phyloP scores from a whole-genome alignment of 2,888 invertebrate species.

The Xanthia icteritia region DNA sequence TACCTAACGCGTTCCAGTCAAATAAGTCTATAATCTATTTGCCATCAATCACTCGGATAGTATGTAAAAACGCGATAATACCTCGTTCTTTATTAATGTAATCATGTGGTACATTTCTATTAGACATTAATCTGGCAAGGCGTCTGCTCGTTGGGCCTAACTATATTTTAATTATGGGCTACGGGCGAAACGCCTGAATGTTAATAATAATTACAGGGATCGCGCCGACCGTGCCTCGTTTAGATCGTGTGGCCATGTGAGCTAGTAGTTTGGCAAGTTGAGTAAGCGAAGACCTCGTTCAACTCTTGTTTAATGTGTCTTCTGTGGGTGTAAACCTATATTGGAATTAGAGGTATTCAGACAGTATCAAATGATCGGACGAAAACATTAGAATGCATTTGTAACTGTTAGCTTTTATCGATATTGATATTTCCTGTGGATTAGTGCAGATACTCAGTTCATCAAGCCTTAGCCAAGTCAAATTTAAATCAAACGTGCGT shows the following conservation, averaged over 20 bases:
- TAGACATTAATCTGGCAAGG: conserved; percentile 86
- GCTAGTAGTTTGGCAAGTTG: conserved; percentile 50
- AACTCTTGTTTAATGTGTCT: neutral
- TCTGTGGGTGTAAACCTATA: no score
- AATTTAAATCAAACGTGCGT: neutral
- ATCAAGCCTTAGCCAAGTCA: neutral
- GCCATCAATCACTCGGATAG: conserved; percentile 78
- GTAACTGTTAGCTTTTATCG: neutral
- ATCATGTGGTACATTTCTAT: conserved; percentile 88
- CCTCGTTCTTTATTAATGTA: conserved; percentile 77
- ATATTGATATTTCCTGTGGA: neutral
- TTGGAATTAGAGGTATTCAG: neutral
- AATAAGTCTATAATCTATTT: conserved; percentile 63
- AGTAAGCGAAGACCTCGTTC: neutral
- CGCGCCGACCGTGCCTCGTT: conserved; percentile 76
- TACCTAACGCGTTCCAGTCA: conserved; percentile 56
- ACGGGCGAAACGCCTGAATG: conserved; percentile 80
- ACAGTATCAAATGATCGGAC: neutral
- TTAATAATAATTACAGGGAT: conserved; percentile 85
- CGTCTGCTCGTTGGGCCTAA: conserved; percentile 79
- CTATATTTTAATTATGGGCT: conserved; percentile 89
- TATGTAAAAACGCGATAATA: conserved; percentile 77
- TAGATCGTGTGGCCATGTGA: conserved; percentile 48
- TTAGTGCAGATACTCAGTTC: neutral
- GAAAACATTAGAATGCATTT: neutral